A percentile compares a stretch with the other conserved stretches of the same genome.
These are phyloP conservation scores for Hemiprocne comata DNA, from an alignment of 2,113 vertebrate species.

Conservation along the genomic window DNA sequence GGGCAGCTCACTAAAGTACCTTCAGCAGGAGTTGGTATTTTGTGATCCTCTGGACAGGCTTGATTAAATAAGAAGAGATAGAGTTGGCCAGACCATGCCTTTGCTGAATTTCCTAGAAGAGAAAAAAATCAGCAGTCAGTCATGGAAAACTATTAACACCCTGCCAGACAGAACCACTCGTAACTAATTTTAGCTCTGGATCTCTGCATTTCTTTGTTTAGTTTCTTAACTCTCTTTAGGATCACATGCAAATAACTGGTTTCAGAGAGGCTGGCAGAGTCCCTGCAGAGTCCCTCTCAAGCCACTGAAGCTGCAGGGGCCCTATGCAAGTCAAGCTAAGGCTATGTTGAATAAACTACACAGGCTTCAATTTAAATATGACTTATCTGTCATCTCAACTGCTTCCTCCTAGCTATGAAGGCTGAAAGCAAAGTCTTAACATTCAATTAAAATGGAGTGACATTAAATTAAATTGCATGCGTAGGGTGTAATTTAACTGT, in stretches of 20 bases:
- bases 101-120: slow-evolving; percentile 94
- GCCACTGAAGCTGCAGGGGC: background rate
- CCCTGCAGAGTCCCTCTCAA: background rate
- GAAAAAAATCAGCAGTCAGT: background rate
- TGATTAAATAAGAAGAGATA: slow-evolving; percentile 98
- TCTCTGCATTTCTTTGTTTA: background rate
- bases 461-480: slow-evolving; percentile 20
- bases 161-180: background rate
- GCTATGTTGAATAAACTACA: background rate
- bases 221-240: background rate
- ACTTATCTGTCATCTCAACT: background rate
- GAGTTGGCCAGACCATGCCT: slow-evolving; percentile 93
- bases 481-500: slow-evolving; percentile 9
- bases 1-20: slow-evolving; percentile 72
- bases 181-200: background rate
- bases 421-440: slow-evolving; percentile 23
- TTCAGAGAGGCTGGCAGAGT: background rate
- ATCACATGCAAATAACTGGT: background rate
- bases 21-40: slow-evolving; percentile 98
- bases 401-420: background rate
- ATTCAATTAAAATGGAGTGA: slow-evolving; percentile 40
- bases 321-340: background rate
- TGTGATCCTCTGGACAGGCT: slow-evolving; percentile 98
- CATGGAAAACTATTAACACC: background rate
- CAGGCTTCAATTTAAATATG: background rate